Evolutionary conservation across 2,888 invertebrate species (phyloP).

Genomic region (Drosophila macrothrix): DNA sequence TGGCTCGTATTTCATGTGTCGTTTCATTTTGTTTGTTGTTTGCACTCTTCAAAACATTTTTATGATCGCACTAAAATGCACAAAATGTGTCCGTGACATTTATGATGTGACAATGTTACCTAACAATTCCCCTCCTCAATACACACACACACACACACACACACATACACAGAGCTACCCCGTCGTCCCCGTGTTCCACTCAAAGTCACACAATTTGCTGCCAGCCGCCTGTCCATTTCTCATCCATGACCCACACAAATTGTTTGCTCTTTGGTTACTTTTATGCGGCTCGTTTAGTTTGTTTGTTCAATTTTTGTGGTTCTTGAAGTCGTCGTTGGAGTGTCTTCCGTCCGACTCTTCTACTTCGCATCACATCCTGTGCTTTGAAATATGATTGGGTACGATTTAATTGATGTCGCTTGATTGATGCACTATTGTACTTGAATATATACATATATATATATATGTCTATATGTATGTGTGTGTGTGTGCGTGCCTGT

Average conservation of each 20-base stretch:
- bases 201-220: constrained; percentile 38
- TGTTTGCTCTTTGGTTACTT: constrained; percentile 65
- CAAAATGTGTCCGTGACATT: constrained; percentile 79
- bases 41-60: constrained; percentile 70
- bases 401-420: constrained; percentile 67
- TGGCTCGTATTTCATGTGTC: constrained; percentile 41
- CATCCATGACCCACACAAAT: constrained; percentile 54
- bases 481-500: constrained; percentile 13
- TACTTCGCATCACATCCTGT: constrained; percentile 5
- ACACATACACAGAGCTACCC: constrained; percentile 1
- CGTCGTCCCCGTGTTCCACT: constrained; percentile 12
- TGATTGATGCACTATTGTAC: constrained; percentile 58
- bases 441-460: not conserved
- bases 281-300: constrained; percentile 66
- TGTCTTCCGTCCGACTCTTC: constrained; percentile 18
- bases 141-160: not conserved
- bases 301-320: constrained; percentile 55
- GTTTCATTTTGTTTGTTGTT: constrained; percentile 61
- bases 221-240: not conserved
- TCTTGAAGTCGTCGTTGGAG: constrained; percentile 29
- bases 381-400: constrained; percentile 61
- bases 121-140: constrained; percentile 30
- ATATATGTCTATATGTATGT: not conserved
- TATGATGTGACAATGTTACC: constrained; percentile 76
- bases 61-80: constrained; percentile 71